Base-by-base conservation (phyloP, 1,140 invertebrate genomes). In the Aphelinus certus region DNA sequence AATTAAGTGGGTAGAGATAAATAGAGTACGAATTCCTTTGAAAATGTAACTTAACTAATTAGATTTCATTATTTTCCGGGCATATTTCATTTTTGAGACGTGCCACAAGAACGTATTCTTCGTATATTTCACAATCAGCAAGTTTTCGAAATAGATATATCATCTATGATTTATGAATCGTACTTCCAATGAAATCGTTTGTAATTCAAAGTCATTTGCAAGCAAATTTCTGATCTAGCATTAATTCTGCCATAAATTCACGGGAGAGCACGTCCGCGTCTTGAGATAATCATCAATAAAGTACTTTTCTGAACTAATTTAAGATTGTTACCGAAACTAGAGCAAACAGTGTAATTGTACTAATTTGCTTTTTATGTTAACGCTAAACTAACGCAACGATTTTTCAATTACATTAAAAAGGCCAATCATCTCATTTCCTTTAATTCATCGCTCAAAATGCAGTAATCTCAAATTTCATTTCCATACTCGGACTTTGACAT, bases 251-350 rank as follows among this genome's bases (percentile, higher is more conserved):
- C 55, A 60, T 6, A 10, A 66, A 61, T 60, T 1, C 42, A 60
- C 46, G 42, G 55, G 47, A 9, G 2, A 45, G 43, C 55, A 51
- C 47, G 71, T 46, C 46, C 47, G 26, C 45, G n/a, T 6, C 5
- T 47, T 49, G 56, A 67, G 56, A 67, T 73, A 61, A 73, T 73
- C 47, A 66, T 58, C 56, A 73, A 73, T 73, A 51, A 43, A 66
- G 64, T 60, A 61, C 55, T 60, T 68, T 73, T 73, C 58, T 61
- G 0, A 73, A 61, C 56, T 67, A 67, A 67, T 73, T 62, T 46
- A 68, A 62, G 56, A 48, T 67, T 61, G 48, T 68, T 73, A 47
- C 43, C 43, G 1, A 55, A 67, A 62, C 57, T 73, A 62, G 48
- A 67, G 26, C 57, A 51, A 73, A 67, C 48, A 73, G 43, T n/a